Evolutionary conservation across 2,113 vertebrate species (phyloP).

Genomic region (Notarius quadriscutis): DNA sequence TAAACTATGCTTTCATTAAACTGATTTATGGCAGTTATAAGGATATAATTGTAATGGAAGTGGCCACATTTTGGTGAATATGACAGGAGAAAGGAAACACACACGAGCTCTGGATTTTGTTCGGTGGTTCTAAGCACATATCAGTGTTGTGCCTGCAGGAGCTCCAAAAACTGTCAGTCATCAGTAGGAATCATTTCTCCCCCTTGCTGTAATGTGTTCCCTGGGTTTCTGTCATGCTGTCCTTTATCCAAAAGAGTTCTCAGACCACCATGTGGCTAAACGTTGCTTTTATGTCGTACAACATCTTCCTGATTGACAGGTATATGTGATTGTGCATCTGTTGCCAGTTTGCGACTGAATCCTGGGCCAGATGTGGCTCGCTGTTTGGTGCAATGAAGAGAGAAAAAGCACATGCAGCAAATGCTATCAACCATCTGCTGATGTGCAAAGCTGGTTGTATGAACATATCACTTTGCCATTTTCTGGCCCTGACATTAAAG

Average conservation of each 20-base stretch:
- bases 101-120: background rate
- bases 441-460: slow-evolving; percentile 53
- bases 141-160: background rate
- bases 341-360: slow-evolving; percentile 61
- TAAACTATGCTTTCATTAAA: background rate
- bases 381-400: slow-evolving; percentile 72
- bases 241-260: slow-evolving; percentile 52
- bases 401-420: slow-evolving; percentile 70
- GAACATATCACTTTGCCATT: slow-evolving; percentile 63
- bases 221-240: slow-evolving; percentile 36
- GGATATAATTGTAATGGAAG: background rate
- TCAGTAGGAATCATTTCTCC: slow-evolving; percentile 26
- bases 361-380: slow-evolving; percentile 79
- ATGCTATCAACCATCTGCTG: slow-evolving; percentile 80
- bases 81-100: slow-evolving; percentile 16
- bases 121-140: background rate
- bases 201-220: slow-evolving; percentile 37
- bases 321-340: slow-evolving; percentile 69
- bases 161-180: slow-evolving; percentile 18
- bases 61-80: background rate
- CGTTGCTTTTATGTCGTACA: slow-evolving; percentile 56
- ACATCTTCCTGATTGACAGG: slow-evolving; percentile 58
- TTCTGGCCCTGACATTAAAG: slow-evolving; percentile 25
- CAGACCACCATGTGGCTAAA: slow-evolving; percentile 59
- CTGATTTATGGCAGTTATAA: background rate